Percentiles rank a stretch among this genome's conserved stretches.
phyloP scores from a whole-genome alignment of 2,888 invertebrate genomes.

The Chrysotoxum bicinctum region DNA sequence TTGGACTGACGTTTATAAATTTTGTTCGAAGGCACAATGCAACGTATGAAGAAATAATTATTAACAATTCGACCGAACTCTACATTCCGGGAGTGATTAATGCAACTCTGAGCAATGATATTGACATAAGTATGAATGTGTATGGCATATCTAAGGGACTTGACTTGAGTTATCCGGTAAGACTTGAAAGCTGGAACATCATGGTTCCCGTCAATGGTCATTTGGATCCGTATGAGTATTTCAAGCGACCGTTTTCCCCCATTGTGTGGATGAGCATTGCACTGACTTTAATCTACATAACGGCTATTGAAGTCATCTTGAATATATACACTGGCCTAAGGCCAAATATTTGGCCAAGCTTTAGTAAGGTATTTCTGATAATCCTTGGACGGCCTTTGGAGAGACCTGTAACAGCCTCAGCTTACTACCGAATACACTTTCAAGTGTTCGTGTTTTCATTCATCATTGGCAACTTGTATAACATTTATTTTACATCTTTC shows the following conservation, averaged over 20 bases:
- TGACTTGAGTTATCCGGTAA: conserved; percentile 14
- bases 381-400: neutral
- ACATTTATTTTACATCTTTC: conserved; percentile 29
- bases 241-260: conserved; percentile 23
- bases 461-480: conserved; percentile 19
- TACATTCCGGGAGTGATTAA: neutral
- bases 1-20: neutral
- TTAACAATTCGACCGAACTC: neutral
- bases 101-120: neutral
- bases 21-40: conserved; percentile 34
- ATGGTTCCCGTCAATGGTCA: conserved; percentile 32
- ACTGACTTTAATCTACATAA: conserved; percentile 8
- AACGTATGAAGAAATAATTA: neutral
- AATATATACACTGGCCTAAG: neutral
- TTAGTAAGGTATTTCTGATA: conserved; percentile 1
- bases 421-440: conserved; percentile 6
- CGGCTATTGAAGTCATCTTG: neutral
- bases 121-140: conserved; percentile 23
- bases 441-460: conserved; percentile 17
- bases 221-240: conserved; percentile 47
- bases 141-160: neutral
- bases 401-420: neutral
- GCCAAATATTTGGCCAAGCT: neutral
- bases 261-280: conserved; percentile 33
- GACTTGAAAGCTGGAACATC: neutral